These are phyloP conservation scores for Nasalis larvatus DNA, from an alignment of 2,113 vertebrate species.

Conservation along the genomic window DNA sequence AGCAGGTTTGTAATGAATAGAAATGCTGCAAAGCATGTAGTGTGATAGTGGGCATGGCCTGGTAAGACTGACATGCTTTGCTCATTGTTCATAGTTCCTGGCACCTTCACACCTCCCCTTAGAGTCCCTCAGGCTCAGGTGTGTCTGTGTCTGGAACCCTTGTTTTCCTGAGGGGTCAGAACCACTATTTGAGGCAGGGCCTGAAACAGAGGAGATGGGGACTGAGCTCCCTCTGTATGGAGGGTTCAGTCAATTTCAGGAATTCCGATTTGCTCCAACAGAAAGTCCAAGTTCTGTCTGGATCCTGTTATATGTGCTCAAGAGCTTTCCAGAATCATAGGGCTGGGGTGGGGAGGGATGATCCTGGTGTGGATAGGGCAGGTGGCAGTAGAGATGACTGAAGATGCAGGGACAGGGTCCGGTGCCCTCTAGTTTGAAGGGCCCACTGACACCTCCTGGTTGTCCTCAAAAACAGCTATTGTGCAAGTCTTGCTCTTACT, in stretches of 20 bases:
- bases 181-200: background rate
- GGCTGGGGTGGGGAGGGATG: accelerated
- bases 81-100: background rate
- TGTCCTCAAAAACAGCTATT: background rate
- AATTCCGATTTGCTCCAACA: background rate
- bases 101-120: background rate
- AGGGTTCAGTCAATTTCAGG: background rate
- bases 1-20: background rate
- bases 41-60: background rate
- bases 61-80: background rate
- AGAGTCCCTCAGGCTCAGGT: background rate
- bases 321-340: background rate
- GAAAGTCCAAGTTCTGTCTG: background rate
- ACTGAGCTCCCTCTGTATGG: background rate
- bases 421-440: conserved; percentile 43
- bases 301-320: background rate
- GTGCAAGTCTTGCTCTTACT: background rate
- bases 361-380: accelerated
- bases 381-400: background rate
- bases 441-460: background rate
- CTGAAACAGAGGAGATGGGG: background rate
- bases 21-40: background rate
- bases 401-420: background rate
- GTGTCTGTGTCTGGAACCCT: background rate
- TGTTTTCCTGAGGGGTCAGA: background rate